phyloP scores from a whole-genome alignment of 2,113 vertebrate genomes.

The Lota lota region DNA sequence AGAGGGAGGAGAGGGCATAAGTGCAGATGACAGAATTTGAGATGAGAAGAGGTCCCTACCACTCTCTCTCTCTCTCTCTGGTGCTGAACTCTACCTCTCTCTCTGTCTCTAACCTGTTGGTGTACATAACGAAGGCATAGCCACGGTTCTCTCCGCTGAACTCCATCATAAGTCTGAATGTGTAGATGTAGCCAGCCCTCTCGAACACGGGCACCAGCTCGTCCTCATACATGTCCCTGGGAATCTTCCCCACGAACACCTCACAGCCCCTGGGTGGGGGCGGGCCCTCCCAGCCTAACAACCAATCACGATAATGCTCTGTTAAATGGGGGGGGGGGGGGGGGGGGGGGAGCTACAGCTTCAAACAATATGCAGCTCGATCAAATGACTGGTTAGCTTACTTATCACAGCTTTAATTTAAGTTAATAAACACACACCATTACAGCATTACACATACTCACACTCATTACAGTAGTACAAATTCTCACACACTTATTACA shows the following conservation, averaged over 20 bases:
- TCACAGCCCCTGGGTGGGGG: conserved; percentile 93
- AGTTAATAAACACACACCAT: not conserved
- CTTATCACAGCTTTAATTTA: not conserved
- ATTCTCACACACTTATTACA: too few species aligned
- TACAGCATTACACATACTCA: too few species aligned
- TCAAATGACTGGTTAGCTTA: not conserved
- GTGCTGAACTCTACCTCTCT: not conserved
- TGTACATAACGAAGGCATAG: conserved; percentile 96
- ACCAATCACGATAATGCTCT: too few species aligned
- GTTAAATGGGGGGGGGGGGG: too few species aligned
- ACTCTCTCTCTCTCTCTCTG: not conserved
- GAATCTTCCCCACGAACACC: conserved; percentile 97
- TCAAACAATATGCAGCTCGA: conserved; percentile 14
- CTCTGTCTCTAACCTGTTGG: conserved; percentile 53
- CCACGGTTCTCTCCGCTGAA: conserved; percentile 95
- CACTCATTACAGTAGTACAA: too few species aligned
- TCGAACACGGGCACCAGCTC: conserved; percentile 91
- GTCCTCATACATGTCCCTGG: conserved; percentile 93
- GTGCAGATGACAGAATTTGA: not conserved
- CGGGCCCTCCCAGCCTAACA: conserved; percentile 87
- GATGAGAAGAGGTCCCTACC: not conserved
- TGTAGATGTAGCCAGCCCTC: conserved; percentile 87
- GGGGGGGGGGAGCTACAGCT: too few species aligned
- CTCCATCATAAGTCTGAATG: conserved; percentile 97
- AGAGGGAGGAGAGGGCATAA: not conserved